phyloP scores from a whole-genome alignment of 1,140 invertebrate genomes.

The Liolophura sinensis region DNA sequence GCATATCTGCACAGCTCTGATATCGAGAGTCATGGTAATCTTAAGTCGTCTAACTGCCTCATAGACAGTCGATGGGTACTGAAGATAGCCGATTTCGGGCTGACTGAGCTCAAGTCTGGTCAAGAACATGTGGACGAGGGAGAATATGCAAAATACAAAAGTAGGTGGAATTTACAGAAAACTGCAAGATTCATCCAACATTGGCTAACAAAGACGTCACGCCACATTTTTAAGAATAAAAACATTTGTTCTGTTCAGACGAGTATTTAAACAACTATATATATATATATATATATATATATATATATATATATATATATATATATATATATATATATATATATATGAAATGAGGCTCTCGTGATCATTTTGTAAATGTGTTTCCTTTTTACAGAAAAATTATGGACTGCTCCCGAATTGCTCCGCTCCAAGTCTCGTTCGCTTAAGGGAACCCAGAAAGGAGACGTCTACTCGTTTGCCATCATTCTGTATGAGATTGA shows the following conservation, averaged over 20 bases:
- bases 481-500: conserved; percentile 75
- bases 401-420: conserved; percentile 95
- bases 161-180: conserved; percentile 25
- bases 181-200: too few relatives aligned
- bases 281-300: too few relatives aligned
- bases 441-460: conserved; percentile 76
- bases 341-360: too few relatives aligned
- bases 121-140: conserved; percentile 27
- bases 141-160: conserved; percentile 65
- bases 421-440: conserved; percentile 61
- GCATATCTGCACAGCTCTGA: conserved; percentile 79
- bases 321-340: too few relatives aligned
- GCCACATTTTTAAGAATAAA: too few relatives aligned
- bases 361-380: too few relatives aligned
- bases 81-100: conserved; percentile 87
- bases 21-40: conserved; percentile 82
- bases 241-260: too few relatives aligned
- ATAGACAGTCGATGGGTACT: conserved; percentile 95
- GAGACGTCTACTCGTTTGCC: conserved; percentile 94
- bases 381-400: conserved; percentile 42
- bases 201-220: background rate
- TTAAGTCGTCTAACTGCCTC: conserved; percentile 89
- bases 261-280: too few relatives aligned
- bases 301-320: too few relatives aligned
- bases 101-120: conserved; percentile 71